These are phyloP conservation scores for Oryzias dopingdopingensis DNA, from an alignment of 2,797 vertebrate genomes.

Conservation along the genomic window DNA sequence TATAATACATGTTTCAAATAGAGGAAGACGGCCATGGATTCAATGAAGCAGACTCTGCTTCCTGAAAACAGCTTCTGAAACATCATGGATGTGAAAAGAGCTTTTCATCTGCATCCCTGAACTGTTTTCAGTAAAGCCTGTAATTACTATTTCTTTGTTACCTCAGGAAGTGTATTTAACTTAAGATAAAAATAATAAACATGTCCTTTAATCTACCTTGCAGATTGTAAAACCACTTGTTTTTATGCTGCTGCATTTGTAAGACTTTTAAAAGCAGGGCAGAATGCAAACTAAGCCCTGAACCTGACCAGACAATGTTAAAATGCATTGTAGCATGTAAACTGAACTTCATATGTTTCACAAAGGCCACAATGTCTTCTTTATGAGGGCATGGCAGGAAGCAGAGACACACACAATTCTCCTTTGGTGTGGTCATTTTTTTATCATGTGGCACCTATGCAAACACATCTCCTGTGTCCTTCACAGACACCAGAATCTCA, in stretches of 20 bases:
- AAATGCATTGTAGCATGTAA: background rate
- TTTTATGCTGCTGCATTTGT: background rate
- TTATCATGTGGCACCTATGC: conserved; percentile 55
- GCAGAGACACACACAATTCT: conserved; percentile 17
- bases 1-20: too few relatives aligned
- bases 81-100: too few relatives aligned
- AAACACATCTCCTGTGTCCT: conserved; percentile 55
- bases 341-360: conserved; percentile 9
- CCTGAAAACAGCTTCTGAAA: too few relatives aligned
- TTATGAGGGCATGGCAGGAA: conserved; percentile 31
- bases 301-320: background rate
- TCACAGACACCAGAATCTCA: conserved; percentile 53
- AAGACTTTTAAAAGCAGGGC: background rate
- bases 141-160: too few relatives aligned
- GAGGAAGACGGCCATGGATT: too few relatives aligned
- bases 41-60: too few relatives aligned
- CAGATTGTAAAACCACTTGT: background rate
- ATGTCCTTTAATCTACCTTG: too few relatives aligned
- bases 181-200: too few relatives aligned
- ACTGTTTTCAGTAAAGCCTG: too few relatives aligned
- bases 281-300: background rate
- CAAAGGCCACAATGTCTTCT: background rate
- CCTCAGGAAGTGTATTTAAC: too few relatives aligned
- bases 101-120: too few relatives aligned
- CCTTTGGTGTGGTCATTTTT: conserved; percentile 41